These are phyloP conservation scores for Noctua pronuba DNA, from an alignment of 2,888 invertebrate species.

Conservation along the genomic window DNA sequence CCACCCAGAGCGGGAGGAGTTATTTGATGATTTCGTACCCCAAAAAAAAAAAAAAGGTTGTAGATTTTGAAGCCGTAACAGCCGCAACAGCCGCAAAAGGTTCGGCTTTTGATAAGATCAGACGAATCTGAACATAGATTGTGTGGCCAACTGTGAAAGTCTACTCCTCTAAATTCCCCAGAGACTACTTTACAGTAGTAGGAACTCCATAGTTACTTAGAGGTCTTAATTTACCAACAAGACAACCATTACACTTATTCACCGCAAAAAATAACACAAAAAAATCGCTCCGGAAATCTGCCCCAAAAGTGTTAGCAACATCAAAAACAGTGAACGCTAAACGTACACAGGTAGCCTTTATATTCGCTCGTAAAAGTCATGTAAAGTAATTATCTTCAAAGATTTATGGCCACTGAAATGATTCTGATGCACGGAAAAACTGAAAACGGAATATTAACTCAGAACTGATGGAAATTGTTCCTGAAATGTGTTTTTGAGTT, in stretches of 20 bases:
- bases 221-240: neutral
- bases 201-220: neutral
- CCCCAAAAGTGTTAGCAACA: conserved; percentile 33
- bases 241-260: neutral
- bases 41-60: too few relatives aligned
- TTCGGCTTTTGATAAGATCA: neutral
- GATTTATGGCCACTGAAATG: conserved; percentile 50
- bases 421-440: conserved; percentile 42
- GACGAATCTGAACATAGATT: neutral
- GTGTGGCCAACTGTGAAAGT: neutral
- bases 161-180: neutral
- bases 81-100: neutral
- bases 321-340: conserved; percentile 35
- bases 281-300: neutral
- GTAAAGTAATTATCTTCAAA: conserved; percentile 59
- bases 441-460: conserved; percentile 36
- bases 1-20: too few relatives aligned
- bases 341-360: conserved; percentile 46
- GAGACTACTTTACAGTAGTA: too few relatives aligned
- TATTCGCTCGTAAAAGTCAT: conserved; percentile 56
- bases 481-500: conserved; percentile 2
- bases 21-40: too few relatives aligned
- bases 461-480: conserved; percentile 12
- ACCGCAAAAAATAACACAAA: conserved; percentile 4
- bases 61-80: neutral